These are phyloP conservation scores for Coreius guichenoti DNA, from an alignment of 2,797 vertebrate genomes.

Conservation along the genomic window DNA sequence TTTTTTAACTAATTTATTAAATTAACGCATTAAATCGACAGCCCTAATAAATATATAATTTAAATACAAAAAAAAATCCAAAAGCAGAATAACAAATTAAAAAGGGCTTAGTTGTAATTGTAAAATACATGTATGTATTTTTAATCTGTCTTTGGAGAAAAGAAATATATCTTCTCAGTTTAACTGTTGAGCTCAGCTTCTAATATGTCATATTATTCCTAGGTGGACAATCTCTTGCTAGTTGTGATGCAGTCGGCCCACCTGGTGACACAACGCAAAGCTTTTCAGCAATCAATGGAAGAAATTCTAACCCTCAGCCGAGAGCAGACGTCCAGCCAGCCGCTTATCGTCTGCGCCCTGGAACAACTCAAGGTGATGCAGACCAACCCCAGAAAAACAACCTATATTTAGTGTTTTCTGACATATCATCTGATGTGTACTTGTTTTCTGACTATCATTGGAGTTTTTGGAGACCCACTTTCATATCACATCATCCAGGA, in stretches of 20 bases:
- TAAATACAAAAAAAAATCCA: no score
- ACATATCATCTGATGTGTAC: background rate
- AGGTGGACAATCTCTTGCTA: constrained; percentile 92
- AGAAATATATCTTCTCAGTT: background rate
- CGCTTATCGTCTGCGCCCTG: constrained; percentile 90
- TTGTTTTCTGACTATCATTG: constrained; percentile 1
- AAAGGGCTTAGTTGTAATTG: background rate
- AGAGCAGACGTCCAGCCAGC: constrained; percentile 98
- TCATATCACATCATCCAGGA: constrained; percentile 8
- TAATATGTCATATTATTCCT: constrained; percentile 19
- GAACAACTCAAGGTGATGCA: constrained; percentile 91
- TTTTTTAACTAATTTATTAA: no score
- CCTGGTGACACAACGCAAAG: constrained; percentile 89
- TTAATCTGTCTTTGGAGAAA: no score
- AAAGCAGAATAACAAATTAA: no score
- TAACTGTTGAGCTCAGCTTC: background rate
- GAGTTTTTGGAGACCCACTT: constrained; percentile 38
- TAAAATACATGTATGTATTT: background rate
- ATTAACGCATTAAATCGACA: no score
- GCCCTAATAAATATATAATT: no score
- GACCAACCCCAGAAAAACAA: background rate
- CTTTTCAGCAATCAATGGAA: constrained; percentile 92
- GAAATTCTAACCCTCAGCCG: constrained; percentile 88
- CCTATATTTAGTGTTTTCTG: background rate
- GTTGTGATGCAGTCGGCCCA: constrained; percentile 95